phyloP scores from a whole-genome alignment of 2,888 invertebrate genomes.

The Panzeria rudis region DNA sequence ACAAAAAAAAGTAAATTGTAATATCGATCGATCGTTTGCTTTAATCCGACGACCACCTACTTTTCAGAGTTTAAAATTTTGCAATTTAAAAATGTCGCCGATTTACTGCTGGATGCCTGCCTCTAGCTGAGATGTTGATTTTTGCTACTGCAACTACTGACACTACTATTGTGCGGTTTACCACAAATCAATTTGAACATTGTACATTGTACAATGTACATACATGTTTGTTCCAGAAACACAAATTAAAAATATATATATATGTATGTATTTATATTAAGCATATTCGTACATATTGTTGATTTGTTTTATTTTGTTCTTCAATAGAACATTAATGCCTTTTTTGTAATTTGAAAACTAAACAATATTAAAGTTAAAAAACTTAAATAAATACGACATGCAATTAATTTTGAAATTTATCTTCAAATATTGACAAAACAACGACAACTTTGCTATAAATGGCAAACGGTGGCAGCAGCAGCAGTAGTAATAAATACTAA shows the following conservation, averaged over 20 bases:
- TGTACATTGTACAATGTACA: conserved; percentile 44
- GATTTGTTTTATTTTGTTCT: conserved; percentile 40
- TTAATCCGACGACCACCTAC: conserved; percentile 71
- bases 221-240: conserved; percentile 70
- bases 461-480: conserved; percentile 27
- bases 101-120: conserved; percentile 41
- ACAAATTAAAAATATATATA: conserved; percentile 62
- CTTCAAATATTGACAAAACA: conserved; percentile 49
- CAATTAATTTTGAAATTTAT: conserved; percentile 64
- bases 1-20: conserved; percentile 30
- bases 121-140: conserved; percentile 17
- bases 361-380: conserved; percentile 15
- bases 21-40: conserved; percentile 62
- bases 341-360: not conserved
- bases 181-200: conserved; percentile 71
- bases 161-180: conserved; percentile 62
- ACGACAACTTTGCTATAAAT: conserved; percentile 34
- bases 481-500: conserved; percentile 16
- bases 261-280: not conserved
- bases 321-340: conserved; percentile 29
- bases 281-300: conserved; percentile 5
- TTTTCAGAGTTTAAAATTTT: conserved; percentile 65
- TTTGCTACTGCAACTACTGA: conserved; percentile 50
- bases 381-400: conserved; percentile 28
- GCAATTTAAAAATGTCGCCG: conserved; percentile 68